These are phyloP conservation scores for Aldabrachelys gigantea DNA, from an alignment of 2,113 vertebrate genomes.

Conservation along the genomic window DNA sequence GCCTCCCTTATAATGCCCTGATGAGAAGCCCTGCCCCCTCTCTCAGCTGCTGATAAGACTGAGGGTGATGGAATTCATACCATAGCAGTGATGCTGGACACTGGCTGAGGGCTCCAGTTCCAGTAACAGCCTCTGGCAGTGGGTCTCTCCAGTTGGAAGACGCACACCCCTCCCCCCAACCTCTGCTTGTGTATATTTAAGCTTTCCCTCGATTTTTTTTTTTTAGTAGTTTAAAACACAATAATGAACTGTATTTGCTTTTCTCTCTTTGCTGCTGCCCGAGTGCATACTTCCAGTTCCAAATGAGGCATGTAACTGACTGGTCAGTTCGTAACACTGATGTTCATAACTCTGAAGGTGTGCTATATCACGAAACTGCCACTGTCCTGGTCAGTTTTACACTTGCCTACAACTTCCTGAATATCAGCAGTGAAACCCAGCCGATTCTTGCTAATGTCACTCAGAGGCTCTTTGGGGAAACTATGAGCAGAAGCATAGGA, in stretches of 20 bases:
- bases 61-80: background rate
- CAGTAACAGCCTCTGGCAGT: rapidly evolving
- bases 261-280: too few species aligned
- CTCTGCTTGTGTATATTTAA: rapidly evolving
- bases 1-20: background rate
- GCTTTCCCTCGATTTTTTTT: too few species aligned
- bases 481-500: background rate
- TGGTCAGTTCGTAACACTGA: too few species aligned
- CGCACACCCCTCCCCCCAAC: background rate
- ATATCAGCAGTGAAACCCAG: background rate
- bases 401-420: background rate
- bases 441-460: background rate
- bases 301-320: too few species aligned
- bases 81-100: background rate
- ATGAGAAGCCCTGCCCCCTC: background rate
- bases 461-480: background rate
- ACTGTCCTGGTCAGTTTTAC: background rate
- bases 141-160: background rate
- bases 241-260: too few species aligned
- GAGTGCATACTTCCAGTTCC: too few species aligned
- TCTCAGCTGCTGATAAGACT: background rate
- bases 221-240: too few species aligned
- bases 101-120: background rate
- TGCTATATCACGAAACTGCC: background rate
- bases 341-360: too few species aligned